phyloP scores from a whole-genome alignment of 2,888 invertebrate species.

The Chloromyia formosa region DNA sequence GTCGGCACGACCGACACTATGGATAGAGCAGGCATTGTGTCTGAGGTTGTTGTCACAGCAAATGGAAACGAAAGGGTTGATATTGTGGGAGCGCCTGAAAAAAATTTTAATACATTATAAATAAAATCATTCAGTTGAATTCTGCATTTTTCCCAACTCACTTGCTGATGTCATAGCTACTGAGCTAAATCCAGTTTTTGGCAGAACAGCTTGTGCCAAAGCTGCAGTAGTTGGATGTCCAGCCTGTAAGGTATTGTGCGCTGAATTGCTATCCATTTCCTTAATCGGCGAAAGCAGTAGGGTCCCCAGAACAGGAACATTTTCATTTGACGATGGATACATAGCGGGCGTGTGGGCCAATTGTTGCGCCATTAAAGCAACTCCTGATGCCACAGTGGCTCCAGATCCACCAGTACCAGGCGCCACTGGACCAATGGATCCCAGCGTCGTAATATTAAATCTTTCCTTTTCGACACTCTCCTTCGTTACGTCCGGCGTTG shows the following conservation, averaged over 20 bases:
- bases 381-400: conserved; percentile 66
- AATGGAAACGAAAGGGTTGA: conserved; percentile 61
- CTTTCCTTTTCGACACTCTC: conserved; percentile 76
- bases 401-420: conserved; percentile 58
- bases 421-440: conserved; percentile 53
- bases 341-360: conserved; percentile 66
- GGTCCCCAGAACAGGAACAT: conserved; percentile 78
- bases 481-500: conserved; percentile 87
- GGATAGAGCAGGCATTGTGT: conserved; percentile 58
- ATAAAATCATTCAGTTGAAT: conserved; percentile 49
- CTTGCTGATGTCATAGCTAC: conserved; percentile 47
- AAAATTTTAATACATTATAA: conserved; percentile 42
- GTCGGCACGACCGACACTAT: conserved; percentile 57
- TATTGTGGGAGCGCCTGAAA: conserved; percentile 38
- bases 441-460: conserved; percentile 66
- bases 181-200: conserved; percentile 57
- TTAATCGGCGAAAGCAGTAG: conserved; percentile 84
- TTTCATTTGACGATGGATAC: conserved; percentile 65
- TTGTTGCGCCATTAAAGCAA: conserved; percentile 75
- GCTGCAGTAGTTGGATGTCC: conserved; percentile 80
- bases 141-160: conserved; percentile 19
- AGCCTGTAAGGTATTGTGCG: conserved; percentile 77
- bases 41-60: conserved; percentile 57
- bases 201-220: conserved; percentile 79
- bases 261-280: conserved; percentile 80